Percentiles rank a stretch among this genome's conserved stretches.
Conservation (phyloP, 2,888 invertebrate species). For the Acleris holmiana region DNA sequence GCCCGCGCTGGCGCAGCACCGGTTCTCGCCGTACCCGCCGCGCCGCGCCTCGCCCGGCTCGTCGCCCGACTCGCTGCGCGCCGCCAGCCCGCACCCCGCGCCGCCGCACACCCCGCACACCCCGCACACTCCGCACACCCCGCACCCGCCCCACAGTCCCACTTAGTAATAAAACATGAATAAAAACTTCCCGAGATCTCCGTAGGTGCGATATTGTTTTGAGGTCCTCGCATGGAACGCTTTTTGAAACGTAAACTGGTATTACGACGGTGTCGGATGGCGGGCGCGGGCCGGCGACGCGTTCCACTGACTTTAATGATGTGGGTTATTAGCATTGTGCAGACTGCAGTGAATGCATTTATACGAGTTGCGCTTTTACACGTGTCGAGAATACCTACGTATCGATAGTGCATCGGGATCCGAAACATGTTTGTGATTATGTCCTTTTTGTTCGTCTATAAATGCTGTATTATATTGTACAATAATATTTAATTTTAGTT, state of each 20-base stretch:
- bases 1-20: constrained; percentile 82
- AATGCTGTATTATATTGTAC: constrained; percentile 67
- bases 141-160: constrained; percentile 76
- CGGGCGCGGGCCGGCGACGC: constrained; percentile 35
- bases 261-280: constrained; percentile 29
- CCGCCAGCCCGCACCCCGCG: constrained; percentile 72
- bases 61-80: constrained; percentile 86
- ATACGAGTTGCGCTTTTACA: constrained; percentile 35
- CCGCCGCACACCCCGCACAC: constrained; percentile 65
- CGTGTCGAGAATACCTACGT: constrained; percentile 36
- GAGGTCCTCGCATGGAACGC: constrained; percentile 54
- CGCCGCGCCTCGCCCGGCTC: constrained; percentile 80
- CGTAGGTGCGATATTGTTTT: constrained; percentile 53
- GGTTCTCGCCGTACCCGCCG: constrained; percentile 85
- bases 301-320: constrained; percentile 46
- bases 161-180: constrained; percentile 66
- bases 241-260: constrained; percentile 45
- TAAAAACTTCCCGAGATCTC: constrained; percentile 58
- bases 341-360: constrained; percentile 49
- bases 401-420: constrained; percentile 27
- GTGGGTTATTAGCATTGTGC: constrained; percentile 43
- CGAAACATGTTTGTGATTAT: constrained; percentile 25
- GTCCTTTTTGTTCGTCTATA: constrained; percentile 24
- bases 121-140: constrained; percentile 63
- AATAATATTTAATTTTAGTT: constrained; percentile 70